phyloP scores from a whole-genome alignment of 1,140 invertebrate genomes.

The Meloidogyne chitwoodi region DNA sequence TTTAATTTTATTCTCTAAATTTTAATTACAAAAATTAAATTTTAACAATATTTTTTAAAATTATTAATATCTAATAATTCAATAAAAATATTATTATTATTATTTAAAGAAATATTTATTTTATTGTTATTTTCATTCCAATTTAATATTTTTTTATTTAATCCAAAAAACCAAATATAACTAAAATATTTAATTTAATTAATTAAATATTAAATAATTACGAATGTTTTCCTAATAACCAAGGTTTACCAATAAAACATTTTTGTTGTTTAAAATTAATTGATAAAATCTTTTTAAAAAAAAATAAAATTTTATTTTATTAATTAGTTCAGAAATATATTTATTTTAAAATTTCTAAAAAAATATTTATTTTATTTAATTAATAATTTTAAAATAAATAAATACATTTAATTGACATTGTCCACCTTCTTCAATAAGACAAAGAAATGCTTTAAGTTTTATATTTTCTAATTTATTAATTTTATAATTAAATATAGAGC shows the following conservation, averaged over 20 bases:
- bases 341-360: no score
- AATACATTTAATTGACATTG: constrained; percentile 39
- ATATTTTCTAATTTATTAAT: constrained; percentile 27
- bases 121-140: background rate
- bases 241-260: constrained; percentile 22
- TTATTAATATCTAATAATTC: background rate
- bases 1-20: no score
- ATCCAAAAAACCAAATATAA: constrained; percentile 20
- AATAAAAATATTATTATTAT: background rate
- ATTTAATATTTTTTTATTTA: background rate
- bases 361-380: no score
- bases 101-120: background rate
- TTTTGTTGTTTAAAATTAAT: constrained; percentile 21
- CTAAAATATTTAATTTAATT: background rate
- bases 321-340: background rate
- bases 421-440: constrained; percentile 40
- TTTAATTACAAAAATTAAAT: background rate
- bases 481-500: constrained; percentile 41
- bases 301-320: background rate
- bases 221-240: constrained; percentile 27
- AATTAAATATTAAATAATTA: constrained; percentile 1
- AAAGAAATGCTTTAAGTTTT: constrained; percentile 36
- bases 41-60: background rate
- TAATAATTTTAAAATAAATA: background rate
- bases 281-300: background rate